Evolutionary conservation across 2,888 invertebrate genomes (phyloP).

Genomic region (Syrista parreyssii): DNA sequence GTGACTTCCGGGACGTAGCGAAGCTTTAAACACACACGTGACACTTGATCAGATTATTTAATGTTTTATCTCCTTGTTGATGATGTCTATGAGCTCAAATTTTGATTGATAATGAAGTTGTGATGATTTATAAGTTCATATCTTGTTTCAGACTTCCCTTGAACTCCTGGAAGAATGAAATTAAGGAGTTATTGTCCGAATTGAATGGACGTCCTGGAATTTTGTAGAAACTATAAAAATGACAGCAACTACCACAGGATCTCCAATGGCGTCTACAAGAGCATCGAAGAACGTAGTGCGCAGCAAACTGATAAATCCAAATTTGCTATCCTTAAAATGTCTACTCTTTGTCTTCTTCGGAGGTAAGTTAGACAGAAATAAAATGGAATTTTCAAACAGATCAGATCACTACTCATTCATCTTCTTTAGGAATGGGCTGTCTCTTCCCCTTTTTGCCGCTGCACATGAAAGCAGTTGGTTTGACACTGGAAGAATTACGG

Average conservation of each 20-base stretch:
- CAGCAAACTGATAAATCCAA: constrained; percentile 73
- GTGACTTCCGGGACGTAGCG: neutral
- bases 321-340: constrained; percentile 82
- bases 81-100: neutral
- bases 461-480: constrained; percentile 80
- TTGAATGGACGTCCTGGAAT: neutral
- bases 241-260: neutral
- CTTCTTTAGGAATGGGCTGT: constrained; percentile 78
- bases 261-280: neutral
- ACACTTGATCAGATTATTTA: neutral
- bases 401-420: neutral
- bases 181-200: neutral
- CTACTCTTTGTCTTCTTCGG: constrained; percentile 85
- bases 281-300: constrained; percentile 42
- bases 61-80: neutral
- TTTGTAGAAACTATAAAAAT: neutral
- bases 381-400: neutral
- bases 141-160: neutral
- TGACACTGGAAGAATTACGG: constrained; percentile 80
- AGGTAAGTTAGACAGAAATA: constrained; percentile 69
- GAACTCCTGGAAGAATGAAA: neutral
- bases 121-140: neutral
- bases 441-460: constrained; percentile 84
- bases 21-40: neutral
- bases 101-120: neutral